phyloP scores from a whole-genome alignment of 1,140 invertebrate genomes.

The Apolygus lucorum region DNA sequence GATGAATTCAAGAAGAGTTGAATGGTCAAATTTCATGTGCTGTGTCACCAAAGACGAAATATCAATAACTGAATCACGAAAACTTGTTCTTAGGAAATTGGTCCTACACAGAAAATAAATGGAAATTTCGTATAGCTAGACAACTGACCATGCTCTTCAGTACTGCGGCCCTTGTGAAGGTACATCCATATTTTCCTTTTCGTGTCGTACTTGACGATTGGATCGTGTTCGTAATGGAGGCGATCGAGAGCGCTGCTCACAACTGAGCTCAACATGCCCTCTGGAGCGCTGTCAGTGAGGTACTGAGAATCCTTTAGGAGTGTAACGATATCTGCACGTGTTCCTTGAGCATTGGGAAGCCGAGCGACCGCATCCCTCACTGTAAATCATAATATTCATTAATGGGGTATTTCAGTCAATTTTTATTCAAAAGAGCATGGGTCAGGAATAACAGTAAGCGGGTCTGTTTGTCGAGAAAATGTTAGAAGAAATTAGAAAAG shows the following conservation, averaged over 20 bases:
- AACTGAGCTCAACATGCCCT: slow-evolving; percentile 66
- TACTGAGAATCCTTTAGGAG: slow-evolving; percentile 78
- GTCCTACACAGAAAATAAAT: too few species aligned
- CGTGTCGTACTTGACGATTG: slow-evolving; percentile 82
- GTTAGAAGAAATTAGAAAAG: too few species aligned
- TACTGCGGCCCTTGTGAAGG: slow-evolving; percentile 65
- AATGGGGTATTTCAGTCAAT: too few species aligned
- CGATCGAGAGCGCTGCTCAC: slow-evolving; percentile 82
- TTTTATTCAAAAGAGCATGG: too few species aligned
- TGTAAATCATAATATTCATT: slow-evolving; percentile 35
- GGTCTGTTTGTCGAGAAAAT: too few species aligned
- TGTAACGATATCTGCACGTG: slow-evolving; percentile 78
- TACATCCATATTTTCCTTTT: slow-evolving; percentile 86
- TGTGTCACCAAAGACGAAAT: too few species aligned
- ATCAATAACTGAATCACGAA: too few species aligned
- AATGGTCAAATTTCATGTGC: too few species aligned
- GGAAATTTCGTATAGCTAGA: too few species aligned
- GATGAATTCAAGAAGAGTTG: too few species aligned
- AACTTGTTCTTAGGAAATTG: too few species aligned
- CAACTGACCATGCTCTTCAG: slow-evolving; percentile 58
- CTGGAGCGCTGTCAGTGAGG: slow-evolving; percentile 59
- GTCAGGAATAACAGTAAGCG: too few species aligned
- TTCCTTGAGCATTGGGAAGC: slow-evolving; percentile 88
- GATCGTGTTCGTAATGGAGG: slow-evolving; percentile 79
- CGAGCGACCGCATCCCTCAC: slow-evolving; percentile 87